Conservation (phyloP, 2,797 vertebrate species). For the Coendou prehensilis region DNA sequence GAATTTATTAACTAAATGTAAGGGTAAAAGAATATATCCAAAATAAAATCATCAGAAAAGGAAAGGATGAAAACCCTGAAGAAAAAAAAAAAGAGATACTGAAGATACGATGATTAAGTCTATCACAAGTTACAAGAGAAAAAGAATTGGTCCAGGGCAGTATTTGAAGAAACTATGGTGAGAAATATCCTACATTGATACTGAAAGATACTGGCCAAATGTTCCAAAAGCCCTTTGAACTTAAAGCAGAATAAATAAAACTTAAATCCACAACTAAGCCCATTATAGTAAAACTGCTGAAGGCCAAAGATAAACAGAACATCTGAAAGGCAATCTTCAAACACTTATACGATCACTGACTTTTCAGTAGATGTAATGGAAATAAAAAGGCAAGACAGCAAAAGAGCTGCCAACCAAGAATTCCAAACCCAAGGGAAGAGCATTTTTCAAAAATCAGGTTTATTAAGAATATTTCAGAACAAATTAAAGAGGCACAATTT, state of each 20-base stretch:
- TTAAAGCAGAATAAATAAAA: constrained; percentile 18
- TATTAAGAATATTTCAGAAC: neutral
- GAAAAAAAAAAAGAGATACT: neutral
- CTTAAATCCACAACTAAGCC: neutral
- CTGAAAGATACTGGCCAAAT: neutral
- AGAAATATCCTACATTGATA: neutral
- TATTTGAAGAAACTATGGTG: constrained; percentile 21
- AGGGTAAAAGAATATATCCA: neutral
- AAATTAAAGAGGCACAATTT: neutral
- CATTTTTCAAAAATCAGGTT: neutral
- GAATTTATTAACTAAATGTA: constrained; percentile 1
- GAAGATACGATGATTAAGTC: neutral
- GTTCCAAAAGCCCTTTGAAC: constrained; percentile 18
- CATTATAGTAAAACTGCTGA: constrained; percentile 3
- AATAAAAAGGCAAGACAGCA: neutral
- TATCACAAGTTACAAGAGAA: neutral
- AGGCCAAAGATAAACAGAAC: constrained; percentile 24
- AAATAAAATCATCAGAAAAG: constrained; percentile 13
- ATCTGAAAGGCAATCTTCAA: constrained; percentile 30
- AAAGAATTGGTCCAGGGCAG: neutral
- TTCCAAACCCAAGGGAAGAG: neutral
- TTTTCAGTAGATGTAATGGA: neutral
- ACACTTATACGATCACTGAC: neutral
- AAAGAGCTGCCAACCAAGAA: neutral
- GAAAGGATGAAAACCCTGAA: neutral